Percentiles rank a stretch among this genome's conserved stretches.
Evolutionary conservation across 1,140 invertebrate genomes (phyloP).

Genomic region (Zaprionus gabonicus): DNA sequence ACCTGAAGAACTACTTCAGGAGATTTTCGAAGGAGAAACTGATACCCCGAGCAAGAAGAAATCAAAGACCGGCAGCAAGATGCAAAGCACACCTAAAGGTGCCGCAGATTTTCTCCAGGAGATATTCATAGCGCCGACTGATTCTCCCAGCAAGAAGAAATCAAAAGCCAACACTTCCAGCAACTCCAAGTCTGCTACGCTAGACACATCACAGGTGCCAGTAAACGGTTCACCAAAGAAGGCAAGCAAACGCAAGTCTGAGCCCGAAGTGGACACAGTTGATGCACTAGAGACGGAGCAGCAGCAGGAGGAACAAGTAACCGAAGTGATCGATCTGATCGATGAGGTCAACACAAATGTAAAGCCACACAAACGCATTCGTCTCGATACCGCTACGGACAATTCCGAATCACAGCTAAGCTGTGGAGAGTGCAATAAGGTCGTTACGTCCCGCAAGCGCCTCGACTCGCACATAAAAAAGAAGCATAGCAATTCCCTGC

Average conservation of each 20-base stretch:
- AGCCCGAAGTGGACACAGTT: not conserved
- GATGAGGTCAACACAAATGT: conserved; percentile 56
- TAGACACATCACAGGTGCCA: not conserved
- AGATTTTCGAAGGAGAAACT: no score
- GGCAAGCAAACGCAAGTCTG: conserved; percentile 20
- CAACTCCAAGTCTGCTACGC: not conserved
- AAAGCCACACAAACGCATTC: conserved; percentile 51
- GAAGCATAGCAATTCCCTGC: conserved; percentile 34
- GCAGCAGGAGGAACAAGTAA: not conserved
- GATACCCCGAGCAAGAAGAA: not conserved
- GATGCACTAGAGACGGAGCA: not conserved
- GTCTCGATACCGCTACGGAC: conserved; percentile 15
- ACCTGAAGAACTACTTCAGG: no score
- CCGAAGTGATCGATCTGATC: conserved; percentile 19
- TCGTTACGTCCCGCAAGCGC: conserved; percentile 32
- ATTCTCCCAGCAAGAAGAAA: conserved; percentile 2
- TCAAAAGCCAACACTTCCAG: not conserved
- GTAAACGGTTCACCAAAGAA: conserved; percentile 3
- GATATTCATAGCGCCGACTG: not conserved
- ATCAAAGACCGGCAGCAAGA: not conserved
- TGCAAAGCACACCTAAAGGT: not conserved
- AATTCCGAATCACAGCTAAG: conserved; percentile 26
- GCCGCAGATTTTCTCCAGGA: not conserved
- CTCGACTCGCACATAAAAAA: conserved; percentile 57
- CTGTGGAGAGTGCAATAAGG: conserved; percentile 57